Conservation (phyloP, 92 coral and sea anemone species). For the Diadumene lineata region DNA sequence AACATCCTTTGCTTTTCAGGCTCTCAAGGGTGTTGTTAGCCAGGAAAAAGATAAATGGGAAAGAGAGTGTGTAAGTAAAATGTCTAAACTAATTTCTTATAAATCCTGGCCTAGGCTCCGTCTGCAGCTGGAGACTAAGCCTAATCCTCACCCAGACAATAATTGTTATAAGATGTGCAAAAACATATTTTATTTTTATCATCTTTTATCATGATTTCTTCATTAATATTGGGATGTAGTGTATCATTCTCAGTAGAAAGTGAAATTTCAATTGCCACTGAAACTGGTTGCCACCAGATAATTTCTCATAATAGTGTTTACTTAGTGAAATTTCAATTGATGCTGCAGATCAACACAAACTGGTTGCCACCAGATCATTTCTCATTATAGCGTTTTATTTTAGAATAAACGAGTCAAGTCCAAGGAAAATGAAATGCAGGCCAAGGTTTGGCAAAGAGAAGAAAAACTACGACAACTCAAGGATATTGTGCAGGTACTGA, state of each 20-base stretch:
- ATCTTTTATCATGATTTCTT: no score
- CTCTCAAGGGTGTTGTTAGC: constrained; percentile 88
- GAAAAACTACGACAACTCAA: constrained; percentile 93
- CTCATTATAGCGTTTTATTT: not conserved
- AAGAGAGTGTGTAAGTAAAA: constrained; percentile 85
- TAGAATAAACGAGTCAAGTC: constrained; percentile 91
- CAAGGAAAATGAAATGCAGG: constrained; percentile 94
- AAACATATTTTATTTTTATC: not conserved
- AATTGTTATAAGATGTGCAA: no score
- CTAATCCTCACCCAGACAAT: no score
- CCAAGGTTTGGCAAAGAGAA: constrained; percentile 90
- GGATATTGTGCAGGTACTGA: constrained; percentile 84
- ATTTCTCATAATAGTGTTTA: no score
- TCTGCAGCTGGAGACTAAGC: no score
- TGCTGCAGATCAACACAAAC: no score
- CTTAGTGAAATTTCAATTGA: no score
- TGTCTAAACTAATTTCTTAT: no score
- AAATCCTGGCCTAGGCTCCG: no score
- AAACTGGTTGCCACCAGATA: no score
- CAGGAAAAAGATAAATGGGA: constrained; percentile 98
- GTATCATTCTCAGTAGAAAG: not conserved
- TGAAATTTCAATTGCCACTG: no score
- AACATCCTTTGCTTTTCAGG: constrained; percentile 35
- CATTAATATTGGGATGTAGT: not conserved
- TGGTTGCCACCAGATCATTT: no score